A percentile compares a stretch with the other conserved stretches of the same genome.
phyloP scores from a whole-genome alignment of 2,888 invertebrate genomes.

The Glaucopsyche alexis region DNA sequence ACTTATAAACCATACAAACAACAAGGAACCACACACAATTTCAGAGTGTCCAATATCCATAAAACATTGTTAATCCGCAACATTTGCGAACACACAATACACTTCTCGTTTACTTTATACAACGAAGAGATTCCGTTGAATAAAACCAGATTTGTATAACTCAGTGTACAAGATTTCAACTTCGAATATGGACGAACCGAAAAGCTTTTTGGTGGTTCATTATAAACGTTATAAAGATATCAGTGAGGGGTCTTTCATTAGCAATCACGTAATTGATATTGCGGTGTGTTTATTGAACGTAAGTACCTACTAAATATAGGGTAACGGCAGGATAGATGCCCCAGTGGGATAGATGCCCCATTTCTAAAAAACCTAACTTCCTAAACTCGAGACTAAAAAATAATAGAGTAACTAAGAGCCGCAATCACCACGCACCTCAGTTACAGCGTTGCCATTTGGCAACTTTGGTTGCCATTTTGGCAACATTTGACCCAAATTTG shows the following conservation, averaged over 20 bases:
- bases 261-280: not conserved
- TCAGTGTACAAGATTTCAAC: not conserved
- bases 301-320: too few species aligned
- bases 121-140: not conserved
- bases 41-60: not conserved
- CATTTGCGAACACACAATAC: not conserved
- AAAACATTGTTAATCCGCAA: not conserved
- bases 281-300: not conserved
- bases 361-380: too few species aligned
- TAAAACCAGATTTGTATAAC: not conserved
- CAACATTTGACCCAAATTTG: too few species aligned
- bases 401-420: too few species aligned
- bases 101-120: not conserved
- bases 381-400: too few species aligned
- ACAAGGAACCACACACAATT: constrained; percentile 7
- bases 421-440: too few species aligned
- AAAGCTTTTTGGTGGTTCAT: constrained; percentile 17
- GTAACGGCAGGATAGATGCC: too few species aligned
- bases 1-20: constrained; percentile 9
- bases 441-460: too few species aligned
- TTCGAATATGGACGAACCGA: not conserved
- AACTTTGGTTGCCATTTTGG: too few species aligned
- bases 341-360: too few species aligned
- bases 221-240: not conserved
- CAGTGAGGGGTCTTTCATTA: constrained; percentile 10